Evolutionary conservation across 92 coral and sea anemone species (phyloP).

Genomic region (Muricea muricata): DNA sequence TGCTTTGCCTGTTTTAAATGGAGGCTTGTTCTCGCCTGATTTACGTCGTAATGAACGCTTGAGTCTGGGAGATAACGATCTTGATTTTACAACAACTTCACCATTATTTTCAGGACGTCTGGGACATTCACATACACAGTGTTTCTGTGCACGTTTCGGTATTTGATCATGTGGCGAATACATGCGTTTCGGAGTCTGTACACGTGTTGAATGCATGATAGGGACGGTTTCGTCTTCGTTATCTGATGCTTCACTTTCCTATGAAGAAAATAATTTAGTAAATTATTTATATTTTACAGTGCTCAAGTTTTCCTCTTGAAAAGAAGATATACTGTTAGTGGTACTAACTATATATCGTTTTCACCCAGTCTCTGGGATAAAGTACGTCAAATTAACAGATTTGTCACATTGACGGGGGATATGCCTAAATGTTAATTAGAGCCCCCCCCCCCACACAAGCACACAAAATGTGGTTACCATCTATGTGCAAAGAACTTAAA

Average conservation of each 20-base stretch:
- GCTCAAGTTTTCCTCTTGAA: no score
- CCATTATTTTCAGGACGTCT: constrained; percentile 96
- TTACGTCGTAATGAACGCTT: constrained; percentile 62
- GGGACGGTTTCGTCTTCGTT: constrained; percentile 83
- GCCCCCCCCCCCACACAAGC: no score
- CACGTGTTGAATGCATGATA: constrained; percentile 39
- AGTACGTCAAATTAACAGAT: no score
- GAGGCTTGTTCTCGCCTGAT: constrained; percentile 77
- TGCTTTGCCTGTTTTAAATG: constrained; percentile 95
- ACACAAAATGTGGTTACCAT: no score
- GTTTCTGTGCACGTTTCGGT: constrained; percentile 66
- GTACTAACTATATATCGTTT: no score
- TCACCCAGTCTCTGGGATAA: no score
- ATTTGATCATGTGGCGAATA: constrained; percentile 45
- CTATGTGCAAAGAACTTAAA: no score
- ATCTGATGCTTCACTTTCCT: constrained; percentile 77
- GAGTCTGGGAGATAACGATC: constrained; percentile 82
- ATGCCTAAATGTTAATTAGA: no score
- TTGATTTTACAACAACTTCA: constrained; percentile 76
- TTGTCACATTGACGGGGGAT: no score
- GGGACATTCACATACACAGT: constrained; percentile 98
- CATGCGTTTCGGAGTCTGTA: constrained; percentile 59
- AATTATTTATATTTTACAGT: no score
- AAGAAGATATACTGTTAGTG: no score
- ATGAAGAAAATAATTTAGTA: neutral